A percentile compares a stretch with the other conserved stretches of the same genome.
These are phyloP conservation scores for Lynx canadensis DNA, from an alignment of 2,113 vertebrate species.

Conservation along the genomic window DNA sequence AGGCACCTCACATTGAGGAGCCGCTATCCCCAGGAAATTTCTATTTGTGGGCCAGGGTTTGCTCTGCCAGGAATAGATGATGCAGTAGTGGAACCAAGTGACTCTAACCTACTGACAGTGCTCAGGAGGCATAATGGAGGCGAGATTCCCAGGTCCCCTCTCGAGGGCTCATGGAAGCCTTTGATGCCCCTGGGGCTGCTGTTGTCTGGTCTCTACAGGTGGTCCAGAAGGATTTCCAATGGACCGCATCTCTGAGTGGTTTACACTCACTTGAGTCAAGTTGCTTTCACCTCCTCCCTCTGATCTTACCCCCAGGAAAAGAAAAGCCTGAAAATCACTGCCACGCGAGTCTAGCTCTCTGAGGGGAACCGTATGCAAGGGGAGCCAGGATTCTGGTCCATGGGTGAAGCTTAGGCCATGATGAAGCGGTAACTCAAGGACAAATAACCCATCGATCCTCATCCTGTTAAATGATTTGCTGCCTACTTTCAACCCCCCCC, in stretches of 20 bases:
- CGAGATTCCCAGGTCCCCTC: no score
- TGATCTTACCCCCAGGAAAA: background rate
- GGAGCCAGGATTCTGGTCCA: background rate
- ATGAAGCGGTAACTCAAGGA: background rate
- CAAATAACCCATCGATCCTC: background rate
- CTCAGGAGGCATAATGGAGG: background rate
- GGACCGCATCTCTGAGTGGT: background rate
- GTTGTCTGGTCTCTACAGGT: background rate
- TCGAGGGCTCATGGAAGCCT: background rate
- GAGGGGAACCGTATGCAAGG: background rate
- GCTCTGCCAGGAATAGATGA: background rate
- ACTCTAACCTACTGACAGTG: background rate
- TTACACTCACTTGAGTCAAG: background rate
- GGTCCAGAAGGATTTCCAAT: background rate
- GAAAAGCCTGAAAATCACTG: background rate
- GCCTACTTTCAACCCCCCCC: background rate
- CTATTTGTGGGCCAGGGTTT: background rate
- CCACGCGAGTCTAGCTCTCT: background rate
- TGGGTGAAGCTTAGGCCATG: background rate
- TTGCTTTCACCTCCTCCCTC: background rate
- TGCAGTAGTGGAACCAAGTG: background rate
- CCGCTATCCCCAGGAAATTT: background rate
- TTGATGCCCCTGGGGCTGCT: background rate
- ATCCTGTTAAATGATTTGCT: background rate
- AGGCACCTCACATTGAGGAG: background rate